Conservation (phyloP, 1,140 invertebrate genomes). For the Planococcus citri region DNA sequence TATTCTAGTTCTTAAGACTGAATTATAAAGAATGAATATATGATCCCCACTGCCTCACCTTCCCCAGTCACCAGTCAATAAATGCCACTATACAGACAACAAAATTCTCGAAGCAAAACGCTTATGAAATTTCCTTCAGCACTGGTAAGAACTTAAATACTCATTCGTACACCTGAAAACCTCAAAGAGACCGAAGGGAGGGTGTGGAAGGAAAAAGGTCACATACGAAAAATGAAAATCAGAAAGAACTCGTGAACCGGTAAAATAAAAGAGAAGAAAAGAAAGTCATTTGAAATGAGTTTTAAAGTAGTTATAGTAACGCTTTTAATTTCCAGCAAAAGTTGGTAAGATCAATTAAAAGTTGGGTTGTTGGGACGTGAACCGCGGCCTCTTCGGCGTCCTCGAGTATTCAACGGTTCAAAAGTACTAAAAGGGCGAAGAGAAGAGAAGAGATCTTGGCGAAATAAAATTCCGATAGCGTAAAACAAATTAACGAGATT, state of each 20-base stretch:
- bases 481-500: constrained; percentile 20
- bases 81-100: no score
- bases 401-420: not conserved
- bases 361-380: not conserved
- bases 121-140: no score
- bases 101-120: no score
- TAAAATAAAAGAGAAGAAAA: not conserved
- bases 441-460: not conserved
- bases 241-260: not conserved
- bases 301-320: constrained; percentile 16
- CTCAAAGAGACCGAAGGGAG: no score
- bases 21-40: no score
- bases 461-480: constrained; percentile 18
- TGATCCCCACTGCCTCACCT: no score
- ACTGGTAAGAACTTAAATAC: no score
- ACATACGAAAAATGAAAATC: no score
- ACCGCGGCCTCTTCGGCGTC: not conserved
- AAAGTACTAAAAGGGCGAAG: not conserved
- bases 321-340: constrained; percentile 16
- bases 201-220: no score
- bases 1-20: no score
- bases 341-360: constrained; percentile 16
- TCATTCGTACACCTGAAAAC: no score
- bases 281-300: not conserved
- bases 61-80: no score